Base-by-base conservation (phyloP, 2,888 invertebrate genomes). In the Diarsia rubi region DNA sequence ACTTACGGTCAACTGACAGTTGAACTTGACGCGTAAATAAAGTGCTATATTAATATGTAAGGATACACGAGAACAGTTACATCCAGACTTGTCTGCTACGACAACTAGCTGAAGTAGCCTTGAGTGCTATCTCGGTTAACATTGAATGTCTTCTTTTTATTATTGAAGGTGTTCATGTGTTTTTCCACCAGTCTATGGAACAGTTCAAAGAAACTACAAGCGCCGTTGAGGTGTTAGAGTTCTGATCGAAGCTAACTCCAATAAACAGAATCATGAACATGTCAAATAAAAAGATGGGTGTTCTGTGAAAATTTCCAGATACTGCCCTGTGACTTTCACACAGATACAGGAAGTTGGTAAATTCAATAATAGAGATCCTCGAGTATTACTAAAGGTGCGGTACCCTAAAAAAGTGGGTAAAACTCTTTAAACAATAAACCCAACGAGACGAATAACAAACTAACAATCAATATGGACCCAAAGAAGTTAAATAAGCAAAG, bases 401-500 rank as follows among this genome's bases (percentile, higher is more conserved):
- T 16, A 62, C 44, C 24, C 44, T 49, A 5, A 49, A 59, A 76
- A 67, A 14, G 24, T 12, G 19, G 12, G 11, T n/a, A 47, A 16
- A 67, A 52, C 59, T 68, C 27, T 68, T 37, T 27, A 14, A 64
- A 52, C 49, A 47, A 45, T 57, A 57, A 16, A 19, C n/a, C 45
- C 24, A 47, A 66, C 9, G 14, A n/a, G n/a, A 21, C 19, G 24
- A 44, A 24, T 63, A 65, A 67, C 54, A 54, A 49, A n/a, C 57
- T 67, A 44, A 59, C 64, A 75, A 54, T 54, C 24, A 47, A 75
- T 47, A 37, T n/a, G 24, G 54, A 68, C 42, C 45, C 21, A 57
- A 72, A 72, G 60, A 77, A 78, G 62, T 72, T 49, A 68, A 69
- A 83, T 83, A 66, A 79, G 5, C n/a, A 57, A 78, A 78, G 47